A percentile compares a stretch with the other conserved stretches of the same genome.
Conservation (phyloP, 1,140 invertebrate species). For the Lasioglossum baleicum region DNA sequence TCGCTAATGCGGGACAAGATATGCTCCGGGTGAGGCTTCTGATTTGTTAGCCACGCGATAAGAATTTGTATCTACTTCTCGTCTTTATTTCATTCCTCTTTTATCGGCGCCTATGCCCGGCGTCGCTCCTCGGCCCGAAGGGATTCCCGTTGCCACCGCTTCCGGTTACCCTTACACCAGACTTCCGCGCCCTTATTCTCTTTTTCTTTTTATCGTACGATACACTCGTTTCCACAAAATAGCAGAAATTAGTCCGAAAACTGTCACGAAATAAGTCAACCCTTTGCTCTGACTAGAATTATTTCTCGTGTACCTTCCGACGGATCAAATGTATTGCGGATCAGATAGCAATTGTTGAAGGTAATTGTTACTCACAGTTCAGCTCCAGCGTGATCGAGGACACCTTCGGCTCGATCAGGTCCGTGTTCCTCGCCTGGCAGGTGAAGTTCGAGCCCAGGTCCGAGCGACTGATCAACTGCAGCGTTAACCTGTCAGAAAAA, state of each 20-base stretch:
- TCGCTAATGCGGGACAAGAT: constrained; percentile 68
- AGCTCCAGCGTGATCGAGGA: constrained; percentile 88
- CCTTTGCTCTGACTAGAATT: too few species aligned
- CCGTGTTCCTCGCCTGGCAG: constrained; percentile 91
- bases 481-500: constrained; percentile 81
- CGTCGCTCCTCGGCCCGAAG: not conserved
- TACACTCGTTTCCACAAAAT: too few species aligned
- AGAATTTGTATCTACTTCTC: constrained; percentile 60
- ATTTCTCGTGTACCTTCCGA: too few species aligned
- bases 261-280: too few species aligned
- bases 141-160: not conserved
- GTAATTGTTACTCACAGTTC: constrained; percentile 85
- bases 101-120: constrained; percentile 18
- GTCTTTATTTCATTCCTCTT: constrained; percentile 45
- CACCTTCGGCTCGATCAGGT: constrained; percentile 87
- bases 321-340: not conserved
- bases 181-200: too few species aligned
- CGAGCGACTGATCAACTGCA: constrained; percentile 86
- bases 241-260: too few species aligned
- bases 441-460: constrained; percentile 91
- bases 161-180: too few species aligned
- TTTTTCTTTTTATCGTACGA: too few species aligned
- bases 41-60: constrained; percentile 68
- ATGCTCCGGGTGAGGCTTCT: constrained; percentile 55
- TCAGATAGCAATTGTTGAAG: not conserved